Conservation (phyloP, 2,888 invertebrate genomes). For the Drosophila nigricruria region DNA sequence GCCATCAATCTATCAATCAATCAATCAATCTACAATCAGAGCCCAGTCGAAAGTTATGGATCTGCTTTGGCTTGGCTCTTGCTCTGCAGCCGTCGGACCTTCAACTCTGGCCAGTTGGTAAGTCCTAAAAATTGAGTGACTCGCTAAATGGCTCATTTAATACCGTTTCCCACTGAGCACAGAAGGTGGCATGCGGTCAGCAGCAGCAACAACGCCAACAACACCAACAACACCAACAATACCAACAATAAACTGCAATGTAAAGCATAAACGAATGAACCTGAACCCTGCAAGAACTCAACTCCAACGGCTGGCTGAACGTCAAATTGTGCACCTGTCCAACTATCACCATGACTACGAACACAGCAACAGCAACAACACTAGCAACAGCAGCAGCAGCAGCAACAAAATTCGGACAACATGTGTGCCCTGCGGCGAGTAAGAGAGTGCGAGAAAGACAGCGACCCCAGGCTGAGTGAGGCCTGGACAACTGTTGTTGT, state of each 20-base stretch:
- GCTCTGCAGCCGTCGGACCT: conserved; percentile 12
- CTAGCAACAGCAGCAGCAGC: conserved; percentile 24
- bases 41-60: conserved; percentile 27
- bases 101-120: conserved; percentile 59
- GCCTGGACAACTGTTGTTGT: conserved; percentile 63
- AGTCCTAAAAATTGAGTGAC: conserved; percentile 62
- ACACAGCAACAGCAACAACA: conserved; percentile 27
- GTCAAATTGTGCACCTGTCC: conserved; percentile 83
- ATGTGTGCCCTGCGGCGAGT: conserved; percentile 55
- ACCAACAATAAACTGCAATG: conserved; percentile 38
- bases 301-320: conserved; percentile 71
- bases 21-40: conserved; percentile 41
- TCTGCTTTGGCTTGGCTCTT: neutral
- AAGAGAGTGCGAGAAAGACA: conserved; percentile 36
- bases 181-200: conserved; percentile 77
- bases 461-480: conserved; percentile 53
- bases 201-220: conserved; percentile 40
- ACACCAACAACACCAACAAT: conserved; percentile 20
- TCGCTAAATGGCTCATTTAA: conserved; percentile 81
- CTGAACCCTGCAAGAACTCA: conserved; percentile 48
- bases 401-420: conserved; percentile 61
- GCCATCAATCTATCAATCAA: neutral
- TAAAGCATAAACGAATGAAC: conserved; percentile 76
- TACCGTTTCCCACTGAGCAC: conserved; percentile 74
- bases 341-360: conserved; percentile 81